Conservation (phyloP, 92 coral and sea anemone species). For the Actinernus sp. region DNA sequence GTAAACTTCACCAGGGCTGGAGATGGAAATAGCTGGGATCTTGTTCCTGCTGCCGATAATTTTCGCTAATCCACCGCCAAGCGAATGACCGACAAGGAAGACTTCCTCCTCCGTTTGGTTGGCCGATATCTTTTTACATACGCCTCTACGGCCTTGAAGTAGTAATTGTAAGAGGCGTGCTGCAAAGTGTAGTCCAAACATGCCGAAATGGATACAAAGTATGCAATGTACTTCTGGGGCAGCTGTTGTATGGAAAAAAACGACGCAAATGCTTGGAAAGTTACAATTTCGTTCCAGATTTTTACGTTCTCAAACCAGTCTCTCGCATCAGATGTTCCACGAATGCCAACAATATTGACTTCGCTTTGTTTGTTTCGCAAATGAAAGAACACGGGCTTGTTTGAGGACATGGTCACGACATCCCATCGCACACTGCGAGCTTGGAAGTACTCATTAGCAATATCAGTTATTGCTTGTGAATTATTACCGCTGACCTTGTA, state of each 20-base stretch:
- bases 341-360: constrained; percentile 60
- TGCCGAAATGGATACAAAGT: constrained; percentile 37
- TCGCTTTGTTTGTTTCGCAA: constrained; percentile 6
- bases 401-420: constrained; percentile 20
- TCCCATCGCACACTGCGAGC: constrained; percentile 44
- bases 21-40: constrained; percentile 46
- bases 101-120: constrained; percentile 20
- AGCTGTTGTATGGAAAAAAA: constrained; percentile 56
- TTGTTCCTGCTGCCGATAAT: constrained; percentile 65
- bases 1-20: constrained; percentile 73
- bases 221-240: constrained; percentile 51
- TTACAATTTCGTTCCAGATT: constrained; percentile 70
- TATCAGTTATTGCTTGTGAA: not conserved
- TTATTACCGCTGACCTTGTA: constrained; percentile 39
- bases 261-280: constrained; percentile 65
- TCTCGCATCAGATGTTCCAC: constrained; percentile 47
- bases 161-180: constrained; percentile 31
- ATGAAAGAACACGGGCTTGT: constrained; percentile 69
- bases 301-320: constrained; percentile 76
- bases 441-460: constrained; percentile 50
- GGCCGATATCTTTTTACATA: not conserved
- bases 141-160: too few species aligned
- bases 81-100: constrained; percentile 70
- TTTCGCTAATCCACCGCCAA: constrained; percentile 81
- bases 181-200: constrained; percentile 57